Evolutionary conservation across 2,797 vertebrate genomes (phyloP).

Genomic region (Glyptemys insculpta): DNA sequence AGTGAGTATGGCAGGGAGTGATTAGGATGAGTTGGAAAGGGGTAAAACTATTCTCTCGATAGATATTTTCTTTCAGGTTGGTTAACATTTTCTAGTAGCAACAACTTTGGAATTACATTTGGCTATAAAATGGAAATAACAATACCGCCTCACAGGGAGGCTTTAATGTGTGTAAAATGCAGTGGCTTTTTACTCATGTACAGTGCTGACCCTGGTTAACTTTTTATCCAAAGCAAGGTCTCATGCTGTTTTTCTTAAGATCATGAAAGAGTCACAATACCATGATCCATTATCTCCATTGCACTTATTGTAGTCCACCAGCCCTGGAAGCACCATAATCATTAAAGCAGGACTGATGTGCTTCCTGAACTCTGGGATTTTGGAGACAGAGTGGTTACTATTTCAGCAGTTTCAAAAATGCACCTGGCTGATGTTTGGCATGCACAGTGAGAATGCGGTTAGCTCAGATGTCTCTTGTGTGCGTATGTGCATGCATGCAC

Average conservation of each 20-base stretch:
- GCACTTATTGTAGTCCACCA: neutral
- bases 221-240: neutral
- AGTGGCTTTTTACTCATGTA: neutral
- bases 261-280: neutral
- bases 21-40: slow-evolving; percentile 63
- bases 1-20: slow-evolving; percentile 56
- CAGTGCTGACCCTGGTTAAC: neutral
- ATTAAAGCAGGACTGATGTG: neutral
- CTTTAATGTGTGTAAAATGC: neutral
- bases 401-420: slow-evolving; percentile 10
- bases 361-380: slow-evolving; percentile 3
- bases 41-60: neutral
- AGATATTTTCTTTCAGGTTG: neutral
- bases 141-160: neutral
- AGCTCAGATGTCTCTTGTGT: neutral
- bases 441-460: neutral
- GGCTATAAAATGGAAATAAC: neutral
- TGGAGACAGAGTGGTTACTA: neutral
- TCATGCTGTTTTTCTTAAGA: neutral
- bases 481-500: accelerated
- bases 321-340: neutral
- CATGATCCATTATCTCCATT: neutral
- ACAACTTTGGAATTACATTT: slow-evolving; percentile 14
- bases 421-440: neutral
- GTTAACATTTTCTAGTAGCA: slow-evolving; percentile 22